Base-by-base conservation (phyloP, 2,797 vertebrate genomes). In the Sparus aurata region DNA sequence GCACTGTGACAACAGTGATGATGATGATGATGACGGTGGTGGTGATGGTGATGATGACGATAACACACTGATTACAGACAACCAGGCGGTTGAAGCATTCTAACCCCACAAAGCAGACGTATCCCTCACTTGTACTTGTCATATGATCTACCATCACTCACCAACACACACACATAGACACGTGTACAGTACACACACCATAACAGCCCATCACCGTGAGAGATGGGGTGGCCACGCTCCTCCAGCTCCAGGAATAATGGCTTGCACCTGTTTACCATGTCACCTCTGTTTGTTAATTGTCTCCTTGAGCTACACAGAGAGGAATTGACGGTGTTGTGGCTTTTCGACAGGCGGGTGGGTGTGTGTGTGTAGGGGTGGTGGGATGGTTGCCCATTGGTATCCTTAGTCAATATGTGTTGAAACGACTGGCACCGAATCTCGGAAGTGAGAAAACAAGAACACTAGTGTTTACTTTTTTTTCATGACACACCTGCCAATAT, bases 231-330 rank as follows among this genome's bases (percentile, higher is more conserved):
- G 97, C 97, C 96, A 97, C 96, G 96, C 97, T 97, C 96, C 96
- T 97, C 96, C 96, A 96, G 97, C 97, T 97, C 96, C 96, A 95
- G 95, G 96, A 97, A 97, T 97, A 98, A 98, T 98, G 97, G 97
- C 96, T 89, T 95, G 96, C 97, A 99, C 98, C 98, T 99, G 98
- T 98, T 98, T 97, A 97, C 96, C 95, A 95, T 97, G 97, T 98
- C 98, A 98, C 97, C 97, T 97, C 97, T 97, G 97, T 97, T 97
- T 97, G 97, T 96, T 97, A 98, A 98, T 97, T 98, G 97, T 98
- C 97, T 99, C 96, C 97, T 97, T 97, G 96, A 98, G 97, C 97
- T 97, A 96, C 97, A 77, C 23, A 93, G 96, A 96, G 96, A 89
- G 91, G 96, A 97, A 96, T 95, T 96, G 96, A 97, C 96, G 95